Conservation (phyloP, 2,797 vertebrate species). For the Malacoraja senta region DNA sequence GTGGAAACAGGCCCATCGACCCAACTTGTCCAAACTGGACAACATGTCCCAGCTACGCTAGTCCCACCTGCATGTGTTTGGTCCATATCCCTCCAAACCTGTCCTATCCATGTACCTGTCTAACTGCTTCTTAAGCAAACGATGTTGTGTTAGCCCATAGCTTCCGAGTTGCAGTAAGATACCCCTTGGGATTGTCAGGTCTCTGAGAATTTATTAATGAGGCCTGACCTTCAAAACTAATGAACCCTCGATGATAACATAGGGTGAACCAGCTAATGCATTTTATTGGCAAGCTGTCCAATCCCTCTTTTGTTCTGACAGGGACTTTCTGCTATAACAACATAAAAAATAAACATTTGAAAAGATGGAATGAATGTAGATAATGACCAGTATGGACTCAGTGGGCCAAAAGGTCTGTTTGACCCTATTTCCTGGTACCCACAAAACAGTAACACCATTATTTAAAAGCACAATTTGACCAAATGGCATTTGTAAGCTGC, state of each 20-base stretch:
- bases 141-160: neutral
- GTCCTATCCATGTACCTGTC: neutral
- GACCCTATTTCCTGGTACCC: too few species aligned
- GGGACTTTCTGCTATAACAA: too few species aligned
- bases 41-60: too few species aligned
- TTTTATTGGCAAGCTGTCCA: neutral
- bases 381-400: too few species aligned
- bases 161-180: neutral
- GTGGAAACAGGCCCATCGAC: too few species aligned
- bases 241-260: neutral
- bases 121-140: neutral
- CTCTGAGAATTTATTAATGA: neutral
- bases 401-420: too few species aligned
- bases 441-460: neutral
- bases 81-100: too few species aligned
- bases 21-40: too few species aligned
- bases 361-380: too few species aligned
- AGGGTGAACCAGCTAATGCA: neutral
- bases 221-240: neutral
- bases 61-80: too few species aligned
- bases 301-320: neutral
- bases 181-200: neutral
- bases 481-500: neutral
- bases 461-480: neutral
- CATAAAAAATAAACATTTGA: too few species aligned